Evolutionary conservation across 2,888 invertebrate species (phyloP), one percentile per base, ranked within the genome.

Genomic region (Rapana venosa): DNA sequence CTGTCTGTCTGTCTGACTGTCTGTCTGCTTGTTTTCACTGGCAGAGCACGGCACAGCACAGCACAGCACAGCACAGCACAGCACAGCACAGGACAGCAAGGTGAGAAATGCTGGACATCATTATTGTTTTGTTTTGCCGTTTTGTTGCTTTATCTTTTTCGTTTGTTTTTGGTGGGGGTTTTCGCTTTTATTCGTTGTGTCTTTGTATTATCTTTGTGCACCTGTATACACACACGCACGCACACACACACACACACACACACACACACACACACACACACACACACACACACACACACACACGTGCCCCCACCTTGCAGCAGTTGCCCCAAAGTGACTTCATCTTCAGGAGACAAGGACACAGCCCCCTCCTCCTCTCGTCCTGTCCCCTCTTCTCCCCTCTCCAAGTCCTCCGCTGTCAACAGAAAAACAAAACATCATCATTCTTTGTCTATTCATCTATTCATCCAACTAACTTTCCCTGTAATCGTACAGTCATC

Each of bases 301-400:
- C 35, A 35, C 1, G 11, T 30, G 30, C 13, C 22, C 87, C 30
- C 32, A 91, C 91, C 91, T 90, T 90, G 83, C 79, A 91, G 66
- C 22, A 91, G 87, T 30, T 89, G 87, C 66, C 89, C 89, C 77
- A 91, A 56, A 8, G 79, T 88, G 36, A 61, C 87, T 83, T 91
- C 87, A 84, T 91, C 91, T 5, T 83, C 81, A 15, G 90, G 90
- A 15, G 90, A 87, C n/a, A 91, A 47, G 0, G 90, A 74, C 36
- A 91, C 58, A 26, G 36, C 56, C 61, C 70, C 90, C n/a, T 89
- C 89, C 17, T 35, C 66, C 30, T 30, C 58, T 47, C 4, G 47
- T 47, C 2, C 47, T 47, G 47, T 5, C 47, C 47, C 47, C 8
- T 47, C 47, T 47, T 47, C 47, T 47, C 47, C 47, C 47, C 47